Evolutionary conservation across 2,113 vertebrate genomes (phyloP).

Genomic region (Thomomys bottae): DNA sequence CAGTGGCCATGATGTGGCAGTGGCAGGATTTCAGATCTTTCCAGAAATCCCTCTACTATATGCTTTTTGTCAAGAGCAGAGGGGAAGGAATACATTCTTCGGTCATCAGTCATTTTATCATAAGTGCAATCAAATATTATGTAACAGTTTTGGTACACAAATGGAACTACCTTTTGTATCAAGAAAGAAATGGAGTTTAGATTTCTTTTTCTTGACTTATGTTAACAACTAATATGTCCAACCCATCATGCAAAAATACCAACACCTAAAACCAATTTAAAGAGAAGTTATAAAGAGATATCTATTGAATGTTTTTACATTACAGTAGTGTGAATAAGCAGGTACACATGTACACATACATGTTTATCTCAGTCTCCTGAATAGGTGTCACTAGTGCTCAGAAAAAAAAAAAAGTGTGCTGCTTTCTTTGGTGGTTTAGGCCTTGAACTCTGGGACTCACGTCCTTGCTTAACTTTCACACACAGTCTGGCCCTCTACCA

Average conservation of each 20-base stretch:
- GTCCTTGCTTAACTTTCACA: too few relatives aligned
- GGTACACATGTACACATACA: too few relatives aligned
- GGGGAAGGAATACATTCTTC: neutral
- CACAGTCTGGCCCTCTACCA: too few relatives aligned
- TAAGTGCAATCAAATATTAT: neutral
- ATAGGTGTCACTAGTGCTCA: too few relatives aligned
- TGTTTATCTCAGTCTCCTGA: too few relatives aligned
- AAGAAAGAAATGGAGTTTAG: neutral
- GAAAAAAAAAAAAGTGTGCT: too few relatives aligned
- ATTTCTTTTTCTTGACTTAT: conserved; percentile 26
- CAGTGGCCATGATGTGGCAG: conserved; percentile 68
- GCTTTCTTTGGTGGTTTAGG: too few relatives aligned
- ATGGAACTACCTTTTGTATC: neutral
- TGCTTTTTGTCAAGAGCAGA: neutral
- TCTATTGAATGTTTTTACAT: neutral
- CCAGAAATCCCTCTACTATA: conserved; percentile 13
- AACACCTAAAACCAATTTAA: conserved; percentile 4
- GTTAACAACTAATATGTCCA: neutral
- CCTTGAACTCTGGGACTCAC: too few relatives aligned
- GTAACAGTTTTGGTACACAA: neutral
- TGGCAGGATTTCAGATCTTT: conserved; percentile 64
- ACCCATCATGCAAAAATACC: neutral
- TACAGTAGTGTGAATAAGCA: neutral
- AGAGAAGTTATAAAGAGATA: neutral
- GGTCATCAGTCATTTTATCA: neutral